Conservation (phyloP, 2,888 invertebrate species). For the Aphidius colemani region DNA sequence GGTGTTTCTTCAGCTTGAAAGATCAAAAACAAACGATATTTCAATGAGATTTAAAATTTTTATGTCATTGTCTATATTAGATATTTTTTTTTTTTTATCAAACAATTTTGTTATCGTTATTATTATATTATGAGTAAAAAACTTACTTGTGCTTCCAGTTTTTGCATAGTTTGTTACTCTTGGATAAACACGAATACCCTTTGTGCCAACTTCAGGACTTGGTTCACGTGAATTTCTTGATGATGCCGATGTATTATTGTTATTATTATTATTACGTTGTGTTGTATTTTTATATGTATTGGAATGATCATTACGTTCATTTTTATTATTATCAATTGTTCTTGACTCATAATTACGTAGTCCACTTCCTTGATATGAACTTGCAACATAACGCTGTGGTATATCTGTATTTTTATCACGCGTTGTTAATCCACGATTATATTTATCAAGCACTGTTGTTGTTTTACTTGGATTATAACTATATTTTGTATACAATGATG, state of each 20-base stretch:
- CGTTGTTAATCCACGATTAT: slow-evolving; percentile 44
- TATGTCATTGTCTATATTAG: neutral
- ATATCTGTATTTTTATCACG: slow-evolving; percentile 50
- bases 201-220: slow-evolving; percentile 60
- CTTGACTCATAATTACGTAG: slow-evolving; percentile 43
- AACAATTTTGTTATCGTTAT: neutral
- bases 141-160: slow-evolving; percentile 39
- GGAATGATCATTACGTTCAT: slow-evolving; percentile 58
- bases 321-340: slow-evolving; percentile 47
- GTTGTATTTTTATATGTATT: slow-evolving; percentile 60
- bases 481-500: slow-evolving; percentile 50
- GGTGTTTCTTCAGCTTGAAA: slow-evolving; percentile 31
- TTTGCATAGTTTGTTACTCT: slow-evolving; percentile 45
- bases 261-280: slow-evolving; percentile 26
- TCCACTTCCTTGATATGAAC: slow-evolving; percentile 49
- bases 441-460: slow-evolving; percentile 51
- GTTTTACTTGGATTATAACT: slow-evolving; percentile 44
- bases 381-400: slow-evolving; percentile 45
- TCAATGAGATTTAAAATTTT: slow-evolving; percentile 1
- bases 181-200: slow-evolving; percentile 45
- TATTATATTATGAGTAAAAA: too few relatives aligned
- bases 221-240: slow-evolving; percentile 63
- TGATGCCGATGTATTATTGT: slow-evolving; percentile 33
- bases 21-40: neutral
- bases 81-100: slow-evolving; percentile 17